Conservation (phyloP, 2,113 vertebrate species). For the Garra rufa region DNA sequence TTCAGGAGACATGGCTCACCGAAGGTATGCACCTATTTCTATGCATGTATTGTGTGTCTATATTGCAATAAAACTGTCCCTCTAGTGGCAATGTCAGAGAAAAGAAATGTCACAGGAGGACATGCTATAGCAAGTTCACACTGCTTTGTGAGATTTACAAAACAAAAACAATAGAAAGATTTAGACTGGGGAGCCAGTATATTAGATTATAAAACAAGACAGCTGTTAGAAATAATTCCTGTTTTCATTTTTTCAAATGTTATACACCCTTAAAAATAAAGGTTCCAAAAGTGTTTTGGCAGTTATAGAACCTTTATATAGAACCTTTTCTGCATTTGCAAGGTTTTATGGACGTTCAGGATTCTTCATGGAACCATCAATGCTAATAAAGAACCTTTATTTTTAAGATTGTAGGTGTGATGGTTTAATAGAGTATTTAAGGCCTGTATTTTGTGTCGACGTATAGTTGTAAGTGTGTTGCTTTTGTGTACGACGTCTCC, state of each 20-base stretch:
- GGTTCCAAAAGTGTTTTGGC: no score
- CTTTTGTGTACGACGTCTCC: not conserved
- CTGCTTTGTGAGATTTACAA: not conserved
- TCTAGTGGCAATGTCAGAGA: conserved; percentile 28
- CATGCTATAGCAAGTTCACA: conserved; percentile 7
- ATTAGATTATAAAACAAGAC: no score
- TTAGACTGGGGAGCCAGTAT: no score
- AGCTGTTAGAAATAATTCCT: not conserved
- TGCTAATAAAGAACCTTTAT: no score
- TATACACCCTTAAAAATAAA: no score
- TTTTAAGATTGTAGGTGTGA: no score
- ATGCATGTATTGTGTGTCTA: conserved; percentile 33
- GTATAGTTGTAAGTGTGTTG: not conserved
- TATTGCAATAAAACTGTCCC: conserved; percentile 37
- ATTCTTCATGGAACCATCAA: no score
- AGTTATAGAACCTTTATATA: no score
- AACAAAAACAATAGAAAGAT: not conserved
- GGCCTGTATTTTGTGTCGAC: not conserved
- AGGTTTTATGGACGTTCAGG: no score
- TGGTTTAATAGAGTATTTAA: no score
- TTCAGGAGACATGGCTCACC: conserved; percentile 96
- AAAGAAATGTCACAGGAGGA: conserved; percentile 27
- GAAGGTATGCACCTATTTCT: conserved; percentile 85
- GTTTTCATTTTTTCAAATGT: conserved; percentile 19
- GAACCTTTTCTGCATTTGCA: no score